These are phyloP conservation scores for Fistularia tabacaria DNA, from an alignment of 2,797 vertebrate genomes.

Conservation along the genomic window DNA sequence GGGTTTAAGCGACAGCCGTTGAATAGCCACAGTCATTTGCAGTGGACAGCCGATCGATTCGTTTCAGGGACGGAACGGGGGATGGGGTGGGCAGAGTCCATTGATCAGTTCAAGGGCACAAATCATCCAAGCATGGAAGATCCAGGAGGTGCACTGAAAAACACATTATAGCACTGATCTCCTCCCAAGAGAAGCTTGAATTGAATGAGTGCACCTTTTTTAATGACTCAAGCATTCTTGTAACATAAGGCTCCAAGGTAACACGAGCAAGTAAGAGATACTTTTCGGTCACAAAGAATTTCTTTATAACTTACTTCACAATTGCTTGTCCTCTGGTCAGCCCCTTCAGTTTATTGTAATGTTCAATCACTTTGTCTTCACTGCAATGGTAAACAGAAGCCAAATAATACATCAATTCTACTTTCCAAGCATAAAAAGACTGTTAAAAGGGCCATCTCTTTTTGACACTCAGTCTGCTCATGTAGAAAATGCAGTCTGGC, in stretches of 20 bases:
- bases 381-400: conserved; percentile 70
- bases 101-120: conserved; percentile 67
- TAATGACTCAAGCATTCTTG: conserved; percentile 47
- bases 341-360: conserved; percentile 88
- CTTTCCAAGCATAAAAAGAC: conserved; percentile 37
- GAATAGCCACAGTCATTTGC: conserved; percentile 49
- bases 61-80: conserved; percentile 51
- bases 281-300: no score
- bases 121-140: conserved; percentile 47
- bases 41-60: conserved; percentile 52
- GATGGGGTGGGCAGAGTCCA: conserved; percentile 27
- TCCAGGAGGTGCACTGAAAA: conserved; percentile 32
- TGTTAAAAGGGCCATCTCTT: conserved; percentile 34
- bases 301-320: conserved; percentile 85
- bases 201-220: conserved; percentile 38
- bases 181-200: conserved; percentile 19
- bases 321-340: conserved; percentile 93
- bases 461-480: conserved; percentile 56
- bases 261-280: no score
- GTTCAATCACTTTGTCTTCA: conserved; percentile 91
- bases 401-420: conserved; percentile 57
- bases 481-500: conserved; percentile 68
- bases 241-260: no score
- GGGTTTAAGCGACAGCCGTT: conserved; percentile 44
- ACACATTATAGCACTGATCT: conserved; percentile 41